Evolutionary conservation across 2,888 invertebrate genomes (phyloP), one percentile per base, ranked within the genome.

Genomic region (Lithophane semibrunnea): DNA sequence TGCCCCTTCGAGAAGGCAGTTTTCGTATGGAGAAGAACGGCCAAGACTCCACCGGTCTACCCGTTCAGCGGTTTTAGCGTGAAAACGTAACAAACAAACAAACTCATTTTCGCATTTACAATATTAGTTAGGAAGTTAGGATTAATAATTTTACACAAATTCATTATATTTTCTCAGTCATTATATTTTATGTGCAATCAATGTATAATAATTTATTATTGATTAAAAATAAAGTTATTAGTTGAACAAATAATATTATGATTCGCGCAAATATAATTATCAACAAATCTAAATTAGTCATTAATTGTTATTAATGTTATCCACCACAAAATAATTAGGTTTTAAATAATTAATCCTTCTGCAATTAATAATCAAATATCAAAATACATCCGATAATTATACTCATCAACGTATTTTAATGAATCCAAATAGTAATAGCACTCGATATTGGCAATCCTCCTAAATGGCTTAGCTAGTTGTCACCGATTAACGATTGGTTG

Each of bases 391-490:
- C 13, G 2, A n/a, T 44, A 60, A 61, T 60, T 24, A 12, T 21
- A 64, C 21, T 61, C 44, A 73, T 74, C 21, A 68, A 73, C 4
- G 64, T 52, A 52, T 83, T 88, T 88, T 80, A 86, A 88, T 88
- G 75, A 83, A 82, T 61, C 54, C 54, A 49, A 66, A 79, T 73
- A 76, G 65, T 84, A 82, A 82, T 83, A 82, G 77, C 29, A 47
- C 49, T 74, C 69, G 60, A 65, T 85, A 82, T 82, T 83, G 78
- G 79, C 81, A 82, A 82, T 83, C 80, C 71, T 66, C 24, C 67
- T 81, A 87, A 86, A 84, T 78, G 72, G 75, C 79, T 88, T 85
- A 84, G 65, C 80, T 74, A 64, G 79, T 60, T 69, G 73, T 78
- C 66, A 64, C 68, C 21, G 73, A 80, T 78, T 73, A 65, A 49